Conservation (phyloP, 2,888 invertebrate genomes). For the Leucania comma region DNA sequence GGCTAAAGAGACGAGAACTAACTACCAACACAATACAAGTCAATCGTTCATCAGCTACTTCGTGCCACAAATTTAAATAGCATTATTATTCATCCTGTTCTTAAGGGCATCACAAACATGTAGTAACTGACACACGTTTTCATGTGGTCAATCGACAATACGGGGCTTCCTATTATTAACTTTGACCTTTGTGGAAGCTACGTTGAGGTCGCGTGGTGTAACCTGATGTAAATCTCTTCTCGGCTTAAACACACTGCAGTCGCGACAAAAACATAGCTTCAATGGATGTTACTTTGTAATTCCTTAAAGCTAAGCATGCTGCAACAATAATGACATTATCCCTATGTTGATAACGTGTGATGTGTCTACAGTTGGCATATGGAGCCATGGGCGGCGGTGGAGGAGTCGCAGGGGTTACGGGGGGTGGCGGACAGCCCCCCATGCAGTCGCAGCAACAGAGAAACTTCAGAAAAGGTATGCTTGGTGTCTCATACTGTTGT, state of each 20-base stretch:
- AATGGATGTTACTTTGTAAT: no score
- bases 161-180: no score
- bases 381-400: slow-evolving; percentile 84
- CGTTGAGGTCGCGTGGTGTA: not conserved
- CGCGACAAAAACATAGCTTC: no score
- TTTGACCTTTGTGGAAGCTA: not conserved
- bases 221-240: not conserved
- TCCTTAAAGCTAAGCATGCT: slow-evolving; percentile 29
- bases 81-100: no score
- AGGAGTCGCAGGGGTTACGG: slow-evolving; percentile 79
- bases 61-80: not conserved
- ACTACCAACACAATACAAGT: no score
- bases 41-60: not conserved
- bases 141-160: not conserved
- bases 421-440: slow-evolving; percentile 86
- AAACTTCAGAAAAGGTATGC: slow-evolving; percentile 83
- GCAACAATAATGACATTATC: not conserved
- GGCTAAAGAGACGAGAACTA: no score
- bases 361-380: slow-evolving; percentile 78
- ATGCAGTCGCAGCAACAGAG: slow-evolving; percentile 82
- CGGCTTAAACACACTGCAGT: not conserved
- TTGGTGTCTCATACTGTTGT: not conserved
- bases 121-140: not conserved
- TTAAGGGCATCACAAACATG: not conserved
- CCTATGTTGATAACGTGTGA: not conserved